Base-by-base conservation (phyloP, 1,140 invertebrate species). In the Hylaeus anthracinus region DNA sequence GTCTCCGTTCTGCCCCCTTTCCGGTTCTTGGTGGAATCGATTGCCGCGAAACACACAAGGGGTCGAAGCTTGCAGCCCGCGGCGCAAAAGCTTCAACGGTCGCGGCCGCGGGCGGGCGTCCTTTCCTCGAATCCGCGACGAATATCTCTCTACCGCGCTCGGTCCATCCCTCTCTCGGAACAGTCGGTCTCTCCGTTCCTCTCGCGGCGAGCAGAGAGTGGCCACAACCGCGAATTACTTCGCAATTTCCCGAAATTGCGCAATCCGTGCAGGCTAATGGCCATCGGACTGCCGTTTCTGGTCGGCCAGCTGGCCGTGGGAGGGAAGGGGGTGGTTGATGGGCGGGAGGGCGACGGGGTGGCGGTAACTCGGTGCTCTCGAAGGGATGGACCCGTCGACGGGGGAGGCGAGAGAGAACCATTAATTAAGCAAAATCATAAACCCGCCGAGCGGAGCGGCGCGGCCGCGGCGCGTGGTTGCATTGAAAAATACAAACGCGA, bases 351-450 rank as follows among this genome's bases (percentile, higher is more conserved):
- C 39, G 15, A 41, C 3, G n/a, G 43, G 65, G 63, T n/a, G 26
- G 15, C 12, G 61, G 53, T 6, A 66, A 43, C 8, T 48, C n/a
- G 60, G 45, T 41, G 26, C 37, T 58, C 43, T 43, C 15, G 60
- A 53, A 65, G 74, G 76, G 78, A 83, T 72, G 83, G 79, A 61
- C 56, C 9, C 51, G 67, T 45, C 76, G 55, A 12, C 72, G 74
- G 75, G 79, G 79, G 72, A 65, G 70, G 76, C 75, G 73, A 74
- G 75, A 74, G 75, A 65, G 80, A 81, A 87, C 85, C 88, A 90
- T 90, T 88, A 90, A 90, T 90, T 90, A 90, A 90, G 85, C 83
- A 83, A 88, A 90, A 90, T 90, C 88, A 90, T 90, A 90, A 90
- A 89, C 86, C 79, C 86, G 71, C 43, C 66, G 67, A 26, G 37